phyloP scores from a whole-genome alignment of 1,140 invertebrate species.

The Drosophila insularis region DNA sequence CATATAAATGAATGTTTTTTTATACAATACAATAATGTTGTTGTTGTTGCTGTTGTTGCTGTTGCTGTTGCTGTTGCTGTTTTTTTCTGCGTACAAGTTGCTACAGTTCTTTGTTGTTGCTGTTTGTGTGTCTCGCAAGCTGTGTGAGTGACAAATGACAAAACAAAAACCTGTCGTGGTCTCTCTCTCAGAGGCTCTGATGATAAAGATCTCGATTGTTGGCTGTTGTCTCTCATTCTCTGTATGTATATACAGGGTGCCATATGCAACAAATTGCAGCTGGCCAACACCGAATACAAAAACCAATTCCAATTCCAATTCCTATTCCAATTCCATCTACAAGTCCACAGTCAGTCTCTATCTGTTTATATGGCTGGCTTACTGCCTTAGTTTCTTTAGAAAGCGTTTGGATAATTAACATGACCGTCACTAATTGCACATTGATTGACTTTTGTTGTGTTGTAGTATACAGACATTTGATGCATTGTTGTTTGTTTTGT shows the following conservation, averaged over 20 bases:
- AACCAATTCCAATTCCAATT: too few species aligned
- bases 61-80: not conserved
- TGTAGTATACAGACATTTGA: slow-evolving; percentile 5
- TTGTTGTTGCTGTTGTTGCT: too few species aligned
- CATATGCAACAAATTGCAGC: slow-evolving; percentile 71
- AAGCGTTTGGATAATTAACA: slow-evolving; percentile 61
- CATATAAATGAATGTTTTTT: slow-evolving; percentile 78
- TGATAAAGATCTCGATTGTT: slow-evolving; percentile 78
- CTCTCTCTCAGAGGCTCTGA: slow-evolving; percentile 53
- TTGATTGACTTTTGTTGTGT: slow-evolving; percentile 70
- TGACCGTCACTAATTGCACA: slow-evolving; percentile 64
- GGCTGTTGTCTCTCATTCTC: slow-evolving; percentile 15
- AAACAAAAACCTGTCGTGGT: slow-evolving; percentile 82
- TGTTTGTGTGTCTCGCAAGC: slow-evolving; percentile 72
- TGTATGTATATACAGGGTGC: slow-evolving; percentile 63
- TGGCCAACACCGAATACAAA: slow-evolving; percentile 22
- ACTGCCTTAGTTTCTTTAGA: slow-evolving; percentile 72
- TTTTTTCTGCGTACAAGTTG: slow-evolving; percentile 62
- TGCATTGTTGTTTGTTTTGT: slow-evolving; percentile 34
- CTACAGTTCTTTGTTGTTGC: slow-evolving; percentile 68
- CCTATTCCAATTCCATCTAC: not conserved
- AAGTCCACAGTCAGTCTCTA: too few species aligned
- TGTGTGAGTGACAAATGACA: slow-evolving; percentile 82
- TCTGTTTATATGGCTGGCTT: slow-evolving; percentile 48
- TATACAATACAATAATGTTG: too few species aligned